These are phyloP conservation scores for Nannoperca australis DNA, from an alignment of 2,797 vertebrate genomes.

Conservation along the genomic window DNA sequence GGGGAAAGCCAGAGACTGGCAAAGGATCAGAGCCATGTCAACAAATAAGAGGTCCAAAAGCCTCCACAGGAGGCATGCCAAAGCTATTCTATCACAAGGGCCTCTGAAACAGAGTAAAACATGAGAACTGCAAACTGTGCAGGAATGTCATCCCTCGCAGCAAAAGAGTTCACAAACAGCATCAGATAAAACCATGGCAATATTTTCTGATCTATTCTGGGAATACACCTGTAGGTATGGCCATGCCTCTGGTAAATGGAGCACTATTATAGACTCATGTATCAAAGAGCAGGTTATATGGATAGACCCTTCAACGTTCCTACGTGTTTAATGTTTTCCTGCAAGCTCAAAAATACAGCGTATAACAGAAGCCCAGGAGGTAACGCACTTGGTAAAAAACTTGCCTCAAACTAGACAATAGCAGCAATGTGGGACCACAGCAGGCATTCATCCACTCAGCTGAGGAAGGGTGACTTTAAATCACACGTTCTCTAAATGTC, in stretches of 20 bases:
- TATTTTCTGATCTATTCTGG: slow-evolving; percentile 51
- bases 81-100: slow-evolving; percentile 61
- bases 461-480: slow-evolving; percentile 17
- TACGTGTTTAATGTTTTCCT: slow-evolving; percentile 21
- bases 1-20: slow-evolving; percentile 76
- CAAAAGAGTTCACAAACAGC: slow-evolving; percentile 54
- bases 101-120: slow-evolving; percentile 59
- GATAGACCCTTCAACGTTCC: not conserved
- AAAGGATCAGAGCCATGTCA: slow-evolving; percentile 79
- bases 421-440: slow-evolving; percentile 14
- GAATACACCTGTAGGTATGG: slow-evolving; percentile 47
- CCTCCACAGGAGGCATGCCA: slow-evolving; percentile 71
- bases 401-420: slow-evolving; percentile 28
- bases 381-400: slow-evolving; percentile 7
- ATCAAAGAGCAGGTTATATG: slow-evolving; percentile 6
- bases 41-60: slow-evolving; percentile 78
- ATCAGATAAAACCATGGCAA: slow-evolving; percentile 47
- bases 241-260: slow-evolving; percentile 14
- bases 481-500: slow-evolving; percentile 29
- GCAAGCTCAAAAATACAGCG: not conserved
- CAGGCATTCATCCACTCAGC: slow-evolving; percentile 18
- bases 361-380: not conserved
- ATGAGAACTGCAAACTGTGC: slow-evolving; percentile 61
- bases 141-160: slow-evolving; percentile 68
- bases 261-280: slow-evolving; percentile 2